Base-by-base conservation (phyloP, 1,140 invertebrate species). In the Zeugodacus cucurbitae region DNA sequence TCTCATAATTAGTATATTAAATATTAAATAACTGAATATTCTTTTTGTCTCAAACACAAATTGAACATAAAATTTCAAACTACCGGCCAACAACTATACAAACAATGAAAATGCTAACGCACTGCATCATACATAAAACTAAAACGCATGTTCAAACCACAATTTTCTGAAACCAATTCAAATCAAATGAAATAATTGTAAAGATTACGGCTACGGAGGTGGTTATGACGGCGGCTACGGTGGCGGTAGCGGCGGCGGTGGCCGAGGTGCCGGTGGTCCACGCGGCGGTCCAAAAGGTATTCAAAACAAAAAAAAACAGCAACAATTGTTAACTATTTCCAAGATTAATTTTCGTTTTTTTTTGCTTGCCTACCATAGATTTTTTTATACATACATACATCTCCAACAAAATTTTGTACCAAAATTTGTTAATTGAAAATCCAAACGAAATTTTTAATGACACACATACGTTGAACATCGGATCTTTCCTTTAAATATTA, bases 181-280 rank as follows among this genome's bases (percentile, higher is more conserved):
- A 48, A 48, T 54, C 37, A 70, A 88, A 86, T 88, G 44, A 86
- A 41, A 85, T 57, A 48, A 87, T 48, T 88, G 44, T 88, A 90
- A 90, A 93, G 92, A 93, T 89, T 93, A 93, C 87, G 92, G 92
- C 82, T 93, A 93, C 90, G 91, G 92, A 90, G 92, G 92, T 90
- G 91, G 91, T 90, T 93, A 91, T 90, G 91, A 93, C 89, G 90
- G 90, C 88, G 90, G 90, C 88, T 91, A 91, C 89, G 90, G 90
- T 88, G 92, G 89, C 88, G 88, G 88, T 78, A 89, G 89, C 89
- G 91, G 90, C 89, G 89, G 89, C 89, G 91, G 92, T 89, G 90
- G 92, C 89, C 90, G 92, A 89, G 90, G 91, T 88, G 87, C 90
- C 58, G 89, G 89, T 88, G 89, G 90, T 88, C 90, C 91, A 87